Evolutionary conservation across 2,113 vertebrate species (phyloP), one percentile per base, ranked within the genome.

Genomic region (Papio anubis): DNA sequence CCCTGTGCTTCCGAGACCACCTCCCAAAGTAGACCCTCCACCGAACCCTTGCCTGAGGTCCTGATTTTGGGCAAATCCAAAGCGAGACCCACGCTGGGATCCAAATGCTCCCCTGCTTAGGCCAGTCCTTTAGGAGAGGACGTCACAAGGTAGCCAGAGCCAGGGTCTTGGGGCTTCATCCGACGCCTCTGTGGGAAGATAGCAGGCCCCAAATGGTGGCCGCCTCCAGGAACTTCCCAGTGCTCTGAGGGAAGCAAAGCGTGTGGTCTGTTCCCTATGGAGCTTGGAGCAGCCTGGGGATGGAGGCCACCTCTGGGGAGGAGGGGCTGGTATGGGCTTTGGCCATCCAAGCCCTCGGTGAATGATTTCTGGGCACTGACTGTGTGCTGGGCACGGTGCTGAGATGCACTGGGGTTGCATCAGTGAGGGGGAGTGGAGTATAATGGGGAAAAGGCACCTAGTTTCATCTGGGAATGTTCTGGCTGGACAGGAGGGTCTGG

Each of bases 161-260:
- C 18, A 11, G 70, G 27, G 25, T 7, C 70, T 43, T 0, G 1
- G 27, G 16, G 16, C 50, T 30, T 27, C 1, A 0, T 35, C 52
- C 10, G 0, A 16, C 12, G 35, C 52, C 55, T 13, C 80, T 52
- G n/a, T 38, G 21, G 75, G 27, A 50, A 78, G 75, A 78, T 16
- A 27, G 70, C 4, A 18, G 45, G 48, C 5, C n/a, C 80, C 12
- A 4, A 25, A 6, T 40, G 21, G 80, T 16, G 23, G 52, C 40
- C 40, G 4, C 55, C 35, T 78, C 73, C 8, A 18, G 45, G 52
- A 43, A 32, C 32, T 23, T 68, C 32, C 83, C 64, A 85, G 61
- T 14, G 12, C 23, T 40, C 27, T 27, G 27, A 68, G 73, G 35
- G 18, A 52, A 35, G 38, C 27, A 76, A 21, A 38, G 20, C 8